These are phyloP conservation scores for Rhabdornis inornatus DNA, from an alignment of 2,113 vertebrate genomes.

Conservation along the genomic window DNA sequence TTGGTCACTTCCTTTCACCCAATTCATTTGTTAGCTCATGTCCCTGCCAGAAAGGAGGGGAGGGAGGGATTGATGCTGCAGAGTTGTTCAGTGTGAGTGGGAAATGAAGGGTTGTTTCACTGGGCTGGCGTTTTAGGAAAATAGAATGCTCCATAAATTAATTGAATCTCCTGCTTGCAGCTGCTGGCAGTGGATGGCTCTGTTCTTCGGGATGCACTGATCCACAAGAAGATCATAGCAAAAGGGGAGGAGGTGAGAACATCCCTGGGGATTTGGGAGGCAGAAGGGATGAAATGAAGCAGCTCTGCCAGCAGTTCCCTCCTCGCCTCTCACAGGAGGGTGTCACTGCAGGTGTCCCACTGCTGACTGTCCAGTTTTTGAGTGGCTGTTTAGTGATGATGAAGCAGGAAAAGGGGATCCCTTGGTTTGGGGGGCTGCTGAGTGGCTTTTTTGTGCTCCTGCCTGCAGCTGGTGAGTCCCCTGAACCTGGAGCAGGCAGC, in stretches of 20 bases:
- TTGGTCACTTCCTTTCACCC: background rate
- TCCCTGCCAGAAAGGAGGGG: background rate
- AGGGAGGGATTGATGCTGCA: background rate
- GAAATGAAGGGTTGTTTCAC: background rate
- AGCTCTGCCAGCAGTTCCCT: background rate
- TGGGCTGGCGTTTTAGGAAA: background rate
- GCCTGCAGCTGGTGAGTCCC: constrained; percentile 85
- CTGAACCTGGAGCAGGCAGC: constrained; percentile 94
- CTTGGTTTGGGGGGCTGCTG: background rate
- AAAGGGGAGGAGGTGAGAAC: constrained; percentile 93
- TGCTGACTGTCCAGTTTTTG: background rate
- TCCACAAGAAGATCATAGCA: constrained; percentile 95
- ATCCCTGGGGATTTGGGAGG: background rate
- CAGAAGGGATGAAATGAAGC: accelerated
- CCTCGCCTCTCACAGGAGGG: background rate
- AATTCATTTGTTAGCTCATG: background rate
- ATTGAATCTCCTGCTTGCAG: constrained; percentile 64
- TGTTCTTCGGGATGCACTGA: constrained; percentile 87
- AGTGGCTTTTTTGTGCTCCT: background rate
- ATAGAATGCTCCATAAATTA: background rate
- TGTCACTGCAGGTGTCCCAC: background rate
- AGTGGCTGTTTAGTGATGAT: background rate
- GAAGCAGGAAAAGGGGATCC: background rate
- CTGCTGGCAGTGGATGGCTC: constrained; percentile 86
- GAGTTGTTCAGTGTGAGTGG: background rate